These are phyloP conservation scores for Sebastes schlegelii DNA, from an alignment of 2,113 vertebrate genomes.

Conservation along the genomic window DNA sequence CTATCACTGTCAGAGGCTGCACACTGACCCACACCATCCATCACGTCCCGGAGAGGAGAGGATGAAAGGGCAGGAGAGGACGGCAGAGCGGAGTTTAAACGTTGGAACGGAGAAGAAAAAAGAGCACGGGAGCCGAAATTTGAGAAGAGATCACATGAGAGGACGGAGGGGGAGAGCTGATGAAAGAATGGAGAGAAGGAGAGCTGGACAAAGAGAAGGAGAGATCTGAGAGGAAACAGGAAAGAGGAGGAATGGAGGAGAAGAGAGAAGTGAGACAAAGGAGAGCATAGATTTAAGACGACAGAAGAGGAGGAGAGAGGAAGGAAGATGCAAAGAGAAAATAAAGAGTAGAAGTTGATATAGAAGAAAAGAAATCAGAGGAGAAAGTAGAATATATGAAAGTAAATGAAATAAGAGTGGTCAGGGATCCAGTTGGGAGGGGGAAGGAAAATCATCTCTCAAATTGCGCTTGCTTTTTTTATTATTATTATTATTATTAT, in stretches of 20 bases:
- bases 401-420: background rate
- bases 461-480: conserved; percentile 27
- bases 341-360: background rate
- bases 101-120: conserved; percentile 7
- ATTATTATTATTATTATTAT: too few relatives aligned
- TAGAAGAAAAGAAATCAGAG: background rate
- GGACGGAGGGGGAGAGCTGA: conserved; percentile 5
- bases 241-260: background rate
- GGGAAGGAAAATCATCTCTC: background rate
- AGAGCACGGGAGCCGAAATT: conserved; percentile 23
- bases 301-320: background rate
- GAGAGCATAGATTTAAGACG: conserved; percentile 25
- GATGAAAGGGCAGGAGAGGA: conserved; percentile 21
- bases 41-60: conserved; percentile 49
- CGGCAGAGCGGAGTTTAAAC: background rate
- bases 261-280: conserved; percentile 28
- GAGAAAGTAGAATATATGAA: background rate
- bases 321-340: background rate
- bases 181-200: background rate
- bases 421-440: conserved; percentile 4
- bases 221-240: background rate
- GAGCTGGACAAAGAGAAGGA: background rate
- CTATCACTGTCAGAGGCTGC: conserved; percentile 69
- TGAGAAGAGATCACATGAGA: conserved; percentile 29
- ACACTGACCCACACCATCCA: conserved; percentile 65